Base-by-base conservation (phyloP, 2,888 invertebrate species). In the Argyresthia goedartella region DNA sequence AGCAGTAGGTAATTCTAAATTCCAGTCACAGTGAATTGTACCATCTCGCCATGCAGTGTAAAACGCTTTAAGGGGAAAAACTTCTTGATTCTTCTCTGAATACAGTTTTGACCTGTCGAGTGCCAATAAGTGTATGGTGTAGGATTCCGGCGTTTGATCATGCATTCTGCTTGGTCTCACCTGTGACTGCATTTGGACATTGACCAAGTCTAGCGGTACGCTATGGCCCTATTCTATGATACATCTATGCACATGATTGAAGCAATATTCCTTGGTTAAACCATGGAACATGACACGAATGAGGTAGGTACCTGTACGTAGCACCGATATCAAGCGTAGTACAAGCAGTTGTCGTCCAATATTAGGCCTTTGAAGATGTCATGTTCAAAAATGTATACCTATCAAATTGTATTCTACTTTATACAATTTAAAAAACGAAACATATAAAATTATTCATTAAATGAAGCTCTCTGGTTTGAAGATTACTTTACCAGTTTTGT, bases 161-260 rank as follows among this genome's bases (percentile, higher is more conserved):
- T 57, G 57, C 57, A 54, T 50, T 59, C 58, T 55, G 54, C 53
- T 58, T 56, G 55, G 58, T 69, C 25, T 25, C 25, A 25, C 3
- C 81, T 79, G 84, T 82, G 84, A 81, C 82, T 81, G 80, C 64
- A 74, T 73, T 76, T 72, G 64, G 66, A 72, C 64, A 67, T 67
- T 61, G 61, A 25, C 25, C 66, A 67, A n/a, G 70, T 64, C 71
- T 73, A 75, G 62, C 67, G 66, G 54, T 53, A 55, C 57, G 78
- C 79, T 73, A 60, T 65, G 64, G 13, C 41, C 41, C n/a, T n/a
- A n/a, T 39, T 25, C 34, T 45, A 45, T 34, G 46, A 34, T 34
- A 69, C 56, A 44, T 63, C 66, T 63, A 65, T 67, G 71, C 68
- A 73, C 66, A 68, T 67, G 63, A 71, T 70, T 66, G 66, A 81